Percentiles rank a stretch among this genome's conserved stretches.
Evolutionary conservation across 92 coral and sea anemone species (phyloP).

Genomic region (Blastomussa wellsi): DNA sequence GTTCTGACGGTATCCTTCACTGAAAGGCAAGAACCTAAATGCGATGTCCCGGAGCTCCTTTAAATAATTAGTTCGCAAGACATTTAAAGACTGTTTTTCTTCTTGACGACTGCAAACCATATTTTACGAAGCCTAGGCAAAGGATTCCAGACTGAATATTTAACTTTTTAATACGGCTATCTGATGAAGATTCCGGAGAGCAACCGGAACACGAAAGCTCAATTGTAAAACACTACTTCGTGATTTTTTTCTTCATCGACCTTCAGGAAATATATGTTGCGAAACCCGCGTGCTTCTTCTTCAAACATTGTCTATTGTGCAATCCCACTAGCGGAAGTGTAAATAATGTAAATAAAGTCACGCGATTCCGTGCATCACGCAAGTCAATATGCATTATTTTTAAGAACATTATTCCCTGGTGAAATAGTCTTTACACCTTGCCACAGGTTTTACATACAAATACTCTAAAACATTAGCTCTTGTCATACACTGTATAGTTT

Average conservation of each 20-base stretch:
- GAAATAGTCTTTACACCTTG: not conserved
- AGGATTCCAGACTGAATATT: not conserved
- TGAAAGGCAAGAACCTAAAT: not conserved
- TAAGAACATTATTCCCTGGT: not conserved
- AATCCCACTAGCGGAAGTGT: not conserved
- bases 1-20: not conserved
- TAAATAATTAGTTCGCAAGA: not conserved
- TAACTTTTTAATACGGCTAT: not conserved
- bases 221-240: not conserved
- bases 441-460: not conserved
- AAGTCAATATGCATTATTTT: not conserved
- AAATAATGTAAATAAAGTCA: not conserved
- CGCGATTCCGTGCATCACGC: not conserved
- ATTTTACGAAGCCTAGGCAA: not conserved
- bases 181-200: not conserved
- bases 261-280: conserved; percentile 16
- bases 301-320: not conserved
- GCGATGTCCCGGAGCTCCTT: not conserved
- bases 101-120: not conserved
- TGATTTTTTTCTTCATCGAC: not conserved
- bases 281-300: not conserved
- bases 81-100: not conserved
- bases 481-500: not conserved
- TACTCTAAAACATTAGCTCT: not conserved
- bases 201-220: not conserved